Evolutionary conservation across 2,113 vertebrate species (phyloP), one percentile per base, ranked within the genome.

Genomic region (Nothocercus nigrocapillus): DNA sequence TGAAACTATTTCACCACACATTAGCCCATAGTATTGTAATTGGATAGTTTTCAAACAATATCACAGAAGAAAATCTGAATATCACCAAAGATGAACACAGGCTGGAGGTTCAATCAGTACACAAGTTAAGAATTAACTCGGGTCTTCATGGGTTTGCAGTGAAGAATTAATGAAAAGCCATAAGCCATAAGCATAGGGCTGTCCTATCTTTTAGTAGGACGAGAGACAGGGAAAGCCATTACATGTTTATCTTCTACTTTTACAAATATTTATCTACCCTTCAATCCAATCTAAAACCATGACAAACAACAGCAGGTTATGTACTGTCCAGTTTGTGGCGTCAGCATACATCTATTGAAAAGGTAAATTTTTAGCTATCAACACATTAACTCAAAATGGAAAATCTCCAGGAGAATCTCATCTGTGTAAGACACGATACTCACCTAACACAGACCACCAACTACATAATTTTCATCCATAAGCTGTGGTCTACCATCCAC

Each of bases 301-400:
- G 5, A 53, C 25, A 32, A 81, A 85, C 7, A 73, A 32, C 1
- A 53, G 34, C 20, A 54, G 9, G 4, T 27, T 45, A 70, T 9
- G 12, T 2, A 5, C 19, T 28, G 6, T 12, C 32, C 10, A n/a
- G 15, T 53, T n/a, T 85, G 15, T 49, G 24, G 6, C 9, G 28
- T 72, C 63, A 83, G 30, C 40, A 11, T 24, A 85, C 13, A 4
- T 11, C 32, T 76, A 34, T 0, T 34, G 22, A 63, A 59, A 38
- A 5, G 5, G 4, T 2, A 72, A 1, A 8, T 32, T 82, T 76
- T 68, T 36, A 88, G 42, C 34, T 66, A 45, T 34, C 82, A 80
- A 76, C 2, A 1, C 16, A 49, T 53, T 4, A 66, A 36, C 11
- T 38, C 27, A 66, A 30, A 0, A 58, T 1, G 76, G 34, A 62